Evolutionary conservation across 2,113 vertebrate species (phyloP), one percentile per base, ranked within the genome.

Genomic region (Microtus oregoni): DNA sequence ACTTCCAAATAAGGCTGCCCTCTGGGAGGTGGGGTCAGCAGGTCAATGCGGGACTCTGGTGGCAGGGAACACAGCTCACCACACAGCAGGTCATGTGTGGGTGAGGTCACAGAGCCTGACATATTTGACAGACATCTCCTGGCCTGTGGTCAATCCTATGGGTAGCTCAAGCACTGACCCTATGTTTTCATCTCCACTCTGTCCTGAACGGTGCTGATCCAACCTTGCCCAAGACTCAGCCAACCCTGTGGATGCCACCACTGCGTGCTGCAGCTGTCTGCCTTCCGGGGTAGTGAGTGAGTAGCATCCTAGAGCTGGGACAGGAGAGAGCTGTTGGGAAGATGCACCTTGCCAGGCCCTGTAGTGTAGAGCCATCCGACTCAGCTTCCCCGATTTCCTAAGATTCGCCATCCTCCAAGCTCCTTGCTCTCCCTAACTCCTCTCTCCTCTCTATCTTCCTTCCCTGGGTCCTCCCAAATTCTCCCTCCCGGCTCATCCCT

Each of bases 11-110:
- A 50, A 13, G 6, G 20, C 58, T n/a, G 24, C 35, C 17, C 47
- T 1, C 65, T 32, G 76, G 61, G 61, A 20, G 41, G 1, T 77
- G n/a, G 22, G 47, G 5, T 67, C 3, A 32, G 90, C n/a, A 35
- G n/a, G 41, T 67, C 14, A 2, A 14, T 11, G 0, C 2, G 0
- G 2, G 12, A 44, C 50, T n/a, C 28, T 72, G 20, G 61, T 35
- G 22, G 35, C n/a, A 68, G 38, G 44, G 50, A 35, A 67, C 17
- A 6, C 7, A 11, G 20, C 19, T 65, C 17, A 4, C 7, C 10
- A 24, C 47, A n/a, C 32, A 26, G 28, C 38, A 58, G 67, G 72
- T 14, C 5, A 0, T 14, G 10, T 55, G 38, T 47, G 32, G 35
- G 6, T 50, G 8, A 50, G 41, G 70, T n/a, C 0, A 0, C 68